Evolutionary conservation across 2,888 invertebrate species (phyloP).

Genomic region (Frankliniella intonsa): DNA sequence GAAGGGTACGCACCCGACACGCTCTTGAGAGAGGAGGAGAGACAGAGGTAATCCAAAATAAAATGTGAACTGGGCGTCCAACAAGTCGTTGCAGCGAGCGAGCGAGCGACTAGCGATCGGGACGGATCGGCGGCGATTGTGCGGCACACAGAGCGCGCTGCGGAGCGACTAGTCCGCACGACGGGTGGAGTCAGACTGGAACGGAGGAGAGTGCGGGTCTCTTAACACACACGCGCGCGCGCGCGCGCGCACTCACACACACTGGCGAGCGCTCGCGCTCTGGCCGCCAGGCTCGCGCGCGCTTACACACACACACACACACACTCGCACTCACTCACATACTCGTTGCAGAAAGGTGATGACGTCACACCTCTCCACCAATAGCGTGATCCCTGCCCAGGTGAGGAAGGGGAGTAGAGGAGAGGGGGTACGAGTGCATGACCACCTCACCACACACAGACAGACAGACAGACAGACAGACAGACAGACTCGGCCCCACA

Average conservation of each 20-base stretch:
- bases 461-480: neutral
- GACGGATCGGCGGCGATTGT: neutral
- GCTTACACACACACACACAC: neutral
- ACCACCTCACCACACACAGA: conserved; percentile 9
- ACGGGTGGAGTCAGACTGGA: neutral
- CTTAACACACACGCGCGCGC: conserved; percentile 7
- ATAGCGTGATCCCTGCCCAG: neutral
- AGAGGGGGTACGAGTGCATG: conserved; percentile 3
- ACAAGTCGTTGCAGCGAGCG: too few relatives aligned
- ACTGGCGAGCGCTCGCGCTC: neutral
- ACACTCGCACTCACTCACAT: neutral
- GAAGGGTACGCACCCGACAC: conserved; percentile 1
- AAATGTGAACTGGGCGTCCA: too few relatives aligned
- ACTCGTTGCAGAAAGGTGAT: conserved; percentile 19
- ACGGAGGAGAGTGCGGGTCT: conserved; percentile 10
- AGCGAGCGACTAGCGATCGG: neutral
- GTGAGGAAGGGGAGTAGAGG: neutral
- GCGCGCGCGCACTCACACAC: neutral
- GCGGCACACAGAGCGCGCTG: neutral
- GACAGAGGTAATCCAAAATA: neutral
- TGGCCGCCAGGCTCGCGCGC: neutral
- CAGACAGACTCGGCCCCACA: neutral
- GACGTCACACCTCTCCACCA: conserved; percentile 16
- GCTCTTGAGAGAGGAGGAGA: neutral
- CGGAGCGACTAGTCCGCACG: neutral